phyloP scores from a whole-genome alignment of 1,140 invertebrate species.

The Conus ventricosus region DNA sequence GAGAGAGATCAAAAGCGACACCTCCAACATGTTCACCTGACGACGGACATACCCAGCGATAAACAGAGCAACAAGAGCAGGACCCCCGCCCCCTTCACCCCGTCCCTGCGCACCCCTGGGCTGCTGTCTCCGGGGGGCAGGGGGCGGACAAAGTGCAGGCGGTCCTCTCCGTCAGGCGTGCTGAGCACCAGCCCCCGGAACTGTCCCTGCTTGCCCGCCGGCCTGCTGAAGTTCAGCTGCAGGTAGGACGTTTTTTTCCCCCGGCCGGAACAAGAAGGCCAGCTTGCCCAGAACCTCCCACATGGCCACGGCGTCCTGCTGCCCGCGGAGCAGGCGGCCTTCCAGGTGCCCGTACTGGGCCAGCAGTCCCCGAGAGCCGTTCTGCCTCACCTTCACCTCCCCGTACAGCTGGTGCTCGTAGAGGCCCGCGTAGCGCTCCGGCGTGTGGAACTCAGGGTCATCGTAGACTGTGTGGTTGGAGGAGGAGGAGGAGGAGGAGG shows the following conservation, averaged over 20 bases:
- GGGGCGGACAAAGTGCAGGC: no score
- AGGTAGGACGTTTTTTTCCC: not conserved
- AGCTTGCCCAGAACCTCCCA: not conserved
- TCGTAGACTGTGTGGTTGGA: not conserved
- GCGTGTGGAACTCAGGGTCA: not conserved
- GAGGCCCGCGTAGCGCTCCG: not conserved
- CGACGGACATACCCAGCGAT: not conserved
- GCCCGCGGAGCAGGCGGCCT: not conserved
- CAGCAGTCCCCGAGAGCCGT: not conserved
- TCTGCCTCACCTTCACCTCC: not conserved
- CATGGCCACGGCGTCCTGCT: not conserved
- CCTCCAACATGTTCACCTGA: not conserved
- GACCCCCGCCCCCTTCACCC: not conserved
- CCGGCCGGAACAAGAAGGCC: not conserved
- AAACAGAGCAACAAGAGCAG: not conserved
- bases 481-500: not conserved
- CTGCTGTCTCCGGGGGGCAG: not conserved
- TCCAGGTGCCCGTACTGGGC: not conserved
- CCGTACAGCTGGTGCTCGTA: slow-evolving; percentile 26
- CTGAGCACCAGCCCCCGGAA: not conserved
- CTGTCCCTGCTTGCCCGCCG: not conserved
- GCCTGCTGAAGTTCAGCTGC: not conserved
- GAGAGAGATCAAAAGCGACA: no score
- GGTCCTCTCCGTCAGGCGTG: not conserved
- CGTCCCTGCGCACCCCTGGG: not conserved